Evolutionary conservation across 1,140 invertebrate species (phyloP).

Genomic region (Drosophila obscura): DNA sequence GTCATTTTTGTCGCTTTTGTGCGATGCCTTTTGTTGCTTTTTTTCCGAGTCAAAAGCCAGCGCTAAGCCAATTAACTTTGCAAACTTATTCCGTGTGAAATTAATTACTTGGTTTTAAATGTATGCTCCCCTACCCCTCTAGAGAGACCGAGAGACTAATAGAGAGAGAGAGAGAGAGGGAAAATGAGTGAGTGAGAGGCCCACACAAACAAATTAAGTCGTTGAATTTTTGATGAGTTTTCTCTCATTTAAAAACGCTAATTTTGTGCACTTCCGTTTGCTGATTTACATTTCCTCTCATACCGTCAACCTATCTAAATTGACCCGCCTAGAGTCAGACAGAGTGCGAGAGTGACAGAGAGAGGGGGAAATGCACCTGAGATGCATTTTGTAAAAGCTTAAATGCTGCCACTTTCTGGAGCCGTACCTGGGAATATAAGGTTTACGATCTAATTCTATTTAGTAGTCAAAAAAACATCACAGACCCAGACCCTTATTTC

Average conservation of each 20-base stretch:
- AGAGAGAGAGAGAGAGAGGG: background rate
- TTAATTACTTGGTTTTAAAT: conserved; percentile 71
- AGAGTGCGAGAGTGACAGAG: background rate
- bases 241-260: conserved; percentile 52
- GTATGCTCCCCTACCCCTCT: conserved; percentile 21
- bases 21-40: too few species aligned
- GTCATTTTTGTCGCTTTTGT: too few species aligned
- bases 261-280: conserved; percentile 59
- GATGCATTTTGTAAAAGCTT: background rate
- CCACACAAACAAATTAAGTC: conserved; percentile 53
- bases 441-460: too few species aligned
- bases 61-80: conserved; percentile 73
- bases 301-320: background rate
- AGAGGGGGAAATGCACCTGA: background rate
- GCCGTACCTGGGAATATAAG: too few species aligned
- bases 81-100: conserved; percentile 78
- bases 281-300: conserved; percentile 25
- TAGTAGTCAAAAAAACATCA: too few species aligned
- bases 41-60: conserved; percentile 58
- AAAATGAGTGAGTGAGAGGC: background rate
- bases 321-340: background rate
- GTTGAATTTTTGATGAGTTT: conserved; percentile 53
- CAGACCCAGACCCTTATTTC: background rate
- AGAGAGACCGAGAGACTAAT: background rate
- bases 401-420: background rate